Evolutionary conservation across 2,888 invertebrate genomes (phyloP), one percentile per base, ranked within the genome.

Genomic region (Aproaerema taeniolella): DNA sequence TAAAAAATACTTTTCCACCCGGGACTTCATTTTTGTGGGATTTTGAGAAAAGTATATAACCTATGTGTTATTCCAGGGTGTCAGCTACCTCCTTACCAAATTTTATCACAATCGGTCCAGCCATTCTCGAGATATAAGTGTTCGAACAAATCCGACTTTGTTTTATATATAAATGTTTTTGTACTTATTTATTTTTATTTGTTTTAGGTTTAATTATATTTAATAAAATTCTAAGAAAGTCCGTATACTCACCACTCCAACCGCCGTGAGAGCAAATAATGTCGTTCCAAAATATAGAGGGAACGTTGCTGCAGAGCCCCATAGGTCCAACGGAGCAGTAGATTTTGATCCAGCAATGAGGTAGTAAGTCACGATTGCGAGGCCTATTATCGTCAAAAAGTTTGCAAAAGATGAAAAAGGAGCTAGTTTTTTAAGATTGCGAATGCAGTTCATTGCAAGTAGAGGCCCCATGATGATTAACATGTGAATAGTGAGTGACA

Each of bases 261-360:
- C 92, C 1, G 93, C 93, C 53, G 93, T 97, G 53, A 97, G 89
- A 0, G 97, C 95, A 73, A 96, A 98, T 41, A 98, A 87, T 1
- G 95, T 94, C 0, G 96, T 97, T 1, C 97, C 97, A 64, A 97
- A 95, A 68, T 92, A 97, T 9, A 96, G 77, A 0, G 95, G 94
- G 60, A 92, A 90, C 3, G 67, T 61, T n/a, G 41, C 39, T 0
- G 55, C 16, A 0, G 77, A 69, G 2, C 79, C 79, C 74, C 74
- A 76, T 2, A 71, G 55, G 87, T 89, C 62, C 35, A 80, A 56
- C 2, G 85, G 61, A 2, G 88, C 64, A 0, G 88, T 88, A 9
- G 89, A 49, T 77, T 77, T 50, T 81, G 74, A 39, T 73, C 76
- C 35, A 65, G 88, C 79, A 49, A 94, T 86, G 38, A 94, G 85